Conservation (phyloP, 2,797 vertebrate genomes). For the Mallotus villosus region DNA sequence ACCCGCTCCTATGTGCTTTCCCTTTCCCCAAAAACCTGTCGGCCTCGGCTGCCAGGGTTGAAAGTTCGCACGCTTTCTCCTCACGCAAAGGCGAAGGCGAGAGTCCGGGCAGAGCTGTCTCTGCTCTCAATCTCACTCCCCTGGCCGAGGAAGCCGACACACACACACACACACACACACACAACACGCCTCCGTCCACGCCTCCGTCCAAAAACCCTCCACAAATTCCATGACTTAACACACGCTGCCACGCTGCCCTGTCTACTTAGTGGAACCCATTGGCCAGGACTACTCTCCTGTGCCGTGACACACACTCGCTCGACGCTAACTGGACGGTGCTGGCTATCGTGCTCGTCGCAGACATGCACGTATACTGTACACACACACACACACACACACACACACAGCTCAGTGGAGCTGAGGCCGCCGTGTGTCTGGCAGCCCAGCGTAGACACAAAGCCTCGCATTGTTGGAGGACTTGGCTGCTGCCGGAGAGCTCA, state of each 20-base stretch:
- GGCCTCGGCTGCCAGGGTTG: constrained; percentile 48
- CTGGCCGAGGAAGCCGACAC: neutral
- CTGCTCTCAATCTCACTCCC: constrained; percentile 15
- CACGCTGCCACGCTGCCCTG: neutral
- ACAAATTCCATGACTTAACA: neutral
- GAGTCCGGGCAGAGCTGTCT: constrained; percentile 2
- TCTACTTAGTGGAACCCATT: neutral
- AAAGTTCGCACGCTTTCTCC: constrained; percentile 54
- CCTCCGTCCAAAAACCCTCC: too few relatives aligned
- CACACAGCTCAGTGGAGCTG: neutral
- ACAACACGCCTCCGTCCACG: too few relatives aligned
- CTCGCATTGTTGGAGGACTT: constrained; percentile 41
- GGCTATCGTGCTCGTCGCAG: too few relatives aligned
- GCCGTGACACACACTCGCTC: neutral
- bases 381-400: neutral
- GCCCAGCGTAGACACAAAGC: constrained; percentile 37
- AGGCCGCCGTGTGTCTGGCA: neutral
- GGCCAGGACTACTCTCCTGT: neutral
- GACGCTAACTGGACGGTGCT: too few relatives aligned
- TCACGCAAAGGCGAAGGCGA: constrained; percentile 45
- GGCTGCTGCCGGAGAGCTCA: constrained; percentile 18
- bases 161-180: constrained; percentile 7
- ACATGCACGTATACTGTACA: neutral
- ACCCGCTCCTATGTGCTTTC: constrained; percentile 17
- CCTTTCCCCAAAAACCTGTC: constrained; percentile 37